Percentiles rank a stretch among this genome's conserved stretches.
phyloP scores from a whole-genome alignment of 2,888 invertebrate genomes.

The Colostygia pectinataria region DNA sequence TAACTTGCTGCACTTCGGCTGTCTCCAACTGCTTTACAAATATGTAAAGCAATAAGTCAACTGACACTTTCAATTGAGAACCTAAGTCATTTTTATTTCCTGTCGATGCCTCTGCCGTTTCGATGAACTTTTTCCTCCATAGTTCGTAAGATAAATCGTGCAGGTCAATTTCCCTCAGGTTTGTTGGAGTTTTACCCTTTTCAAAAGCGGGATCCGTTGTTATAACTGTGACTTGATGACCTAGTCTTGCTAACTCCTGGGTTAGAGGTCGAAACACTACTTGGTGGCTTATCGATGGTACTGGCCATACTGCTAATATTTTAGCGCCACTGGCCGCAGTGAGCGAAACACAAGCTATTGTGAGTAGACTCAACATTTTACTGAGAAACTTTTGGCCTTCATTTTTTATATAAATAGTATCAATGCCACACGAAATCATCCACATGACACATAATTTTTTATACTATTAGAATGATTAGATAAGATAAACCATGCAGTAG shows the following conservation, averaged over 20 bases:
- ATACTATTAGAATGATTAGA: no score
- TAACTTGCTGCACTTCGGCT: slow-evolving; percentile 33
- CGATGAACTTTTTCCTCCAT: no score
- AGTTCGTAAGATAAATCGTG: slow-evolving; percentile 45
- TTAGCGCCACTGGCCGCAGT: slow-evolving; percentile 33
- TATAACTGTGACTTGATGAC: slow-evolving; percentile 61
- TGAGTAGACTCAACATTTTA: slow-evolving; percentile 1
- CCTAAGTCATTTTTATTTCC: slow-evolving; percentile 6
- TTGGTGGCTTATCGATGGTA: slow-evolving; percentile 60
- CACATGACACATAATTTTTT: no score
- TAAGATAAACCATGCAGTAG: no score
- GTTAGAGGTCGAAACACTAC: slow-evolving; percentile 50
- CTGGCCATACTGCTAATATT: slow-evolving; percentile 54
- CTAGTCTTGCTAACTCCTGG: slow-evolving; percentile 53
- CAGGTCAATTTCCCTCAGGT: slow-evolving; percentile 58
- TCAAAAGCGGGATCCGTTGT: slow-evolving; percentile 54
- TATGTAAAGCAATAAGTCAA: neutral
- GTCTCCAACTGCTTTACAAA: slow-evolving; percentile 17
- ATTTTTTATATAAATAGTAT: no score
- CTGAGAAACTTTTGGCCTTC: neutral
- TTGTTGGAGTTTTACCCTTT: slow-evolving; percentile 38
- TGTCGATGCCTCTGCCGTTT: neutral
- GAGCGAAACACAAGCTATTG: neutral
- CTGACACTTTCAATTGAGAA: neutral
- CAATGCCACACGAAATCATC: no score